Evolutionary conservation across 2,797 vertebrate genomes (phyloP).

Genomic region (Amazona finschi): DNA sequence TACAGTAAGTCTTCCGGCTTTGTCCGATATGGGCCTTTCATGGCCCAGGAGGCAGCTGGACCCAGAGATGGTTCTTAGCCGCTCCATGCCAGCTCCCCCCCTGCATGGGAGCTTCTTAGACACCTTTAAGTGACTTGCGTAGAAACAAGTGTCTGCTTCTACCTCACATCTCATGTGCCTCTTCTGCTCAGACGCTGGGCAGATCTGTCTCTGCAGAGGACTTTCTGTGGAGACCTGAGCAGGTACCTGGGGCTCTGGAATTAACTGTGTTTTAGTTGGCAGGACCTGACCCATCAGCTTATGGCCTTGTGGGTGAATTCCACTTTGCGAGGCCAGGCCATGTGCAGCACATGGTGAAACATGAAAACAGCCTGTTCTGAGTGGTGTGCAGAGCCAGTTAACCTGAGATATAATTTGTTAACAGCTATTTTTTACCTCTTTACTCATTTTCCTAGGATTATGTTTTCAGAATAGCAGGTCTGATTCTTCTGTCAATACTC

Average conservation of each 20-base stretch:
- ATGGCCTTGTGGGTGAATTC: neutral
- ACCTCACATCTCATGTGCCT: neutral
- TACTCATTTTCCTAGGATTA: neutral
- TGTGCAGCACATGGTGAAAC: fast-evolving
- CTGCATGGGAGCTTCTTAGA: neutral
- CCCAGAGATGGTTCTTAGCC: neutral
- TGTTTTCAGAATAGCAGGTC: neutral
- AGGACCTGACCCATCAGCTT: neutral
- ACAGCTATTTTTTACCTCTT: neutral
- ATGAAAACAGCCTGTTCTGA: neutral
- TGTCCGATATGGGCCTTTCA: neutral
- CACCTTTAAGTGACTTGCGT: neutral
- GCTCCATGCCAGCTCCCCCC: neutral
- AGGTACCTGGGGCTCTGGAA: neutral
- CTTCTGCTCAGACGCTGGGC: neutral
- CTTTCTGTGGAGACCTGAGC: neutral
- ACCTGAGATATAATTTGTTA: neutral
- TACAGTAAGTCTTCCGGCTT: neutral
- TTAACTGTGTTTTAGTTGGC: neutral
- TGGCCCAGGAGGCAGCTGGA: neutral
- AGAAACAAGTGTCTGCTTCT: neutral
- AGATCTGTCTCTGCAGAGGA: neutral
- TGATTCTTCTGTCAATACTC: neutral
- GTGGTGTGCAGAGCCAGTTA: neutral
- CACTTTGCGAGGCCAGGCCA: fast-evolving